phyloP scores from a whole-genome alignment of 2,113 vertebrate species.

The Bubo scandiacus region DNA sequence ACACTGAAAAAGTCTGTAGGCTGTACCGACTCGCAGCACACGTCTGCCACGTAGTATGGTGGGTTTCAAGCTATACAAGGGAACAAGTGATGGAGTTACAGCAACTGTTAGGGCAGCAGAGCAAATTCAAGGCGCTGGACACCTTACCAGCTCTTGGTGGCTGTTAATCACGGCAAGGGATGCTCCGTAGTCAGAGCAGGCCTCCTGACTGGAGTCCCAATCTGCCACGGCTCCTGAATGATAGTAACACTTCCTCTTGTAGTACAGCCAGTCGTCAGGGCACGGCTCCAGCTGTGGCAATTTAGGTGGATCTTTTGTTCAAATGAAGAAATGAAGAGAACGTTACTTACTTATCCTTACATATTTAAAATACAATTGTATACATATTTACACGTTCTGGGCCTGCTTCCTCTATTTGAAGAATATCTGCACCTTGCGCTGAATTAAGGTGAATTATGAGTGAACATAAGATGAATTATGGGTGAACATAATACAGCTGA shows the following conservation, averaged over 20 bases:
- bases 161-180: neutral
- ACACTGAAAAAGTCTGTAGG: neutral
- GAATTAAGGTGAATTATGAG: neutral
- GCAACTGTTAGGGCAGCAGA: neutral
- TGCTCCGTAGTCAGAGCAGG: neutral
- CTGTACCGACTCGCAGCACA: no score
- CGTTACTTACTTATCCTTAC: neutral
- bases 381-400: neutral
- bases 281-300: neutral
- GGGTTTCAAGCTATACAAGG: neutral
- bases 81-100: neutral
- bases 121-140: neutral
- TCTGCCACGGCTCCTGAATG: neutral
- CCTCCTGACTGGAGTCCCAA: neutral
- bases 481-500: neutral
- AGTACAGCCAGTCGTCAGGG: neutral
- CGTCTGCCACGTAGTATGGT: neutral
- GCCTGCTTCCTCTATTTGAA: neutral
- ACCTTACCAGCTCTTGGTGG: neutral
- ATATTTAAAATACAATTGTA: neutral
- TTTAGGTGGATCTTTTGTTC: neutral
- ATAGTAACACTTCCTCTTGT: neutral
- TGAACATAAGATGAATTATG: no score
- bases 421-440: neutral
- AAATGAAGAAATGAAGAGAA: neutral